A percentile compares a stretch with the other conserved stretches of the same genome.
Evolutionary conservation across 2,113 vertebrate genomes (phyloP).

Genomic region (Oryzias javanicus): DNA sequence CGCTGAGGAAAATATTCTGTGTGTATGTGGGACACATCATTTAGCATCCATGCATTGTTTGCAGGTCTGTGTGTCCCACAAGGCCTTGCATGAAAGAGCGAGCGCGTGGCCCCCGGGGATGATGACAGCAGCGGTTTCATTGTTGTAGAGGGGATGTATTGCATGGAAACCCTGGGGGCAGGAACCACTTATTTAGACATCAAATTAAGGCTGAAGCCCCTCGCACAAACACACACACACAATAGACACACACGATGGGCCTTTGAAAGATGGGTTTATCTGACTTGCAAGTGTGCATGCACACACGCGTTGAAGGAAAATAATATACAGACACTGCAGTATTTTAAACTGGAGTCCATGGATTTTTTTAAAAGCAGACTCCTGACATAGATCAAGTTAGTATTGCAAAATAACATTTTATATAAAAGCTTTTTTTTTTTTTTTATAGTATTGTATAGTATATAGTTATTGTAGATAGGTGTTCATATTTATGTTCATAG

Average conservation of each 20-base stretch:
- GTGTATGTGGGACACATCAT: slow-evolving; percentile 33
- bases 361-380: no score
- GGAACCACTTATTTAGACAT: slow-evolving; percentile 75
- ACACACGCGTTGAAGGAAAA: slow-evolving; percentile 7
- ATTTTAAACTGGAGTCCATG: neutral
- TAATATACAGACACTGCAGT: neutral
- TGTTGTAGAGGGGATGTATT: slow-evolving; percentile 68
- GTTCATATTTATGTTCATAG: no score
- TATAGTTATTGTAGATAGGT: no score
- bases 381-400: no score
- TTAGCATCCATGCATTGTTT: slow-evolving; percentile 47
- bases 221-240: slow-evolving; percentile 32
- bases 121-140: slow-evolving; percentile 55
- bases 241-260: slow-evolving; percentile 25
- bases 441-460: no score
- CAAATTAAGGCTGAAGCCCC: slow-evolving; percentile 69
- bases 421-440: no score
- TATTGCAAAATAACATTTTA: no score
- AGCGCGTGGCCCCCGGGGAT: slow-evolving; percentile 57
- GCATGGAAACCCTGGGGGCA: slow-evolving; percentile 55
- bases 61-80: slow-evolving; percentile 58
- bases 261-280: slow-evolving; percentile 16
- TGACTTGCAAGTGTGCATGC: slow-evolving; percentile 10
- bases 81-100: slow-evolving; percentile 60
- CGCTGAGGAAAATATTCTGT: slow-evolving; percentile 7